A percentile compares a stretch with the other conserved stretches of the same genome.
Evolutionary conservation across 2,113 vertebrate species (phyloP).

Genomic region (Halichoerus grypus): DNA sequence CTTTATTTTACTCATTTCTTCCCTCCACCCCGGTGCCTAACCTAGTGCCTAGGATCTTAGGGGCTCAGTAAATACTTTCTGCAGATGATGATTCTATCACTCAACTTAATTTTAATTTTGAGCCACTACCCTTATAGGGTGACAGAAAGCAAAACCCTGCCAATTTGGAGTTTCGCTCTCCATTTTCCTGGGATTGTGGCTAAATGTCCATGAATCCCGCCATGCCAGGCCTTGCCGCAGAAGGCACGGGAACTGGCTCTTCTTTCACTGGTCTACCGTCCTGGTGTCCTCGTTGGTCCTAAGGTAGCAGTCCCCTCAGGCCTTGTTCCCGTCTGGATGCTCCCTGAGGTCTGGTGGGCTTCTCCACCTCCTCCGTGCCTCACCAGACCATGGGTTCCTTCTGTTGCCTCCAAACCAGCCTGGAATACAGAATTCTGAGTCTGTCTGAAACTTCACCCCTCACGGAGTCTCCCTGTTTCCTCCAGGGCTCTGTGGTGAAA

Average conservation of each 20-base stretch:
- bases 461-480: background rate
- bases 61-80: background rate
- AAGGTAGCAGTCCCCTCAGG: background rate
- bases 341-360: background rate
- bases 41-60: background rate
- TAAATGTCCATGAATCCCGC: background rate
- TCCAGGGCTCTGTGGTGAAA: background rate
- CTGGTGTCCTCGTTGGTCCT: background rate
- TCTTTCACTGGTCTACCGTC: background rate
- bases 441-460: background rate
- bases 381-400: background rate
- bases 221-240: background rate
- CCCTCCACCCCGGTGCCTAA: background rate
- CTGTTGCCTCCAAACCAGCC: background rate
- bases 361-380: background rate
- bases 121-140: background rate
- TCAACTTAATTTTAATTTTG: conserved; percentile 26
- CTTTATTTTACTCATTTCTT: background rate
- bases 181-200: background rate
- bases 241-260: background rate
- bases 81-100: background rate
- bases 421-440: background rate
- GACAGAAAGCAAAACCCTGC: background rate
- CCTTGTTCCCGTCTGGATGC: background rate
- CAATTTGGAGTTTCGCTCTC: background rate